phyloP scores from a whole-genome alignment of 2,888 invertebrate genomes.

The Portevinia maculata region DNA sequence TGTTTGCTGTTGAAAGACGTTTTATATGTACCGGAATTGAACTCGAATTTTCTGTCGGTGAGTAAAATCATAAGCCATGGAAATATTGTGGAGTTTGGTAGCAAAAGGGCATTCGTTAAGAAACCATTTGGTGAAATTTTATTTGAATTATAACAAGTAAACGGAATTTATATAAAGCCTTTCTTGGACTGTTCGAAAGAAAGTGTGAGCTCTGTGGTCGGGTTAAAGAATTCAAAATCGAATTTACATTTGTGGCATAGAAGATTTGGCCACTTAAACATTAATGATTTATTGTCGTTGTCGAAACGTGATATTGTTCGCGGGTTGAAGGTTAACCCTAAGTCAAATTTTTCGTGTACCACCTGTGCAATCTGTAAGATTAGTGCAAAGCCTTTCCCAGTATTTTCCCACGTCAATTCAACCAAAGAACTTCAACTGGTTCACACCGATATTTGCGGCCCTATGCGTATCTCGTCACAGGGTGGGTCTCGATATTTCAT shows the following conservation, averaged over 20 bases:
- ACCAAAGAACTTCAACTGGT: neutral
- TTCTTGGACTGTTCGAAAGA: neutral
- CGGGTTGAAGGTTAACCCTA: slow-evolving; percentile 11
- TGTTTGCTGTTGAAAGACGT: slow-evolving; percentile 35
- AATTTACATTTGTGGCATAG: slow-evolving; percentile 42
- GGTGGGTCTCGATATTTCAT: too few species aligned
- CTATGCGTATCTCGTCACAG: too few species aligned
- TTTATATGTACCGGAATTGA: slow-evolving; percentile 22
- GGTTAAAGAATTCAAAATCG: neutral
- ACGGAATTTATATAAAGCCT: slow-evolving; percentile 27
- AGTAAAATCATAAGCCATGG: slow-evolving; percentile 28
- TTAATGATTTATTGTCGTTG: slow-evolving; percentile 36
- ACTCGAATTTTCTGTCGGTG: slow-evolving; percentile 33
- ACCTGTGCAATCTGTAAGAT: too few species aligned
- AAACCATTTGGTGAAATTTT: slow-evolving; percentile 30
- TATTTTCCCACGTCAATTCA: slow-evolving; percentile 3
- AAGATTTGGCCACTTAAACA: slow-evolving; percentile 53
- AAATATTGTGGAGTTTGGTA: slow-evolving; percentile 30
- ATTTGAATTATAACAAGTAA: slow-evolving; percentile 13
- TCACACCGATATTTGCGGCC: slow-evolving; percentile 30
- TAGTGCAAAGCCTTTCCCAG: too few species aligned
- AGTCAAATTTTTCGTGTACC: slow-evolving; percentile 1
- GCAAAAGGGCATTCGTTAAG: slow-evolving; percentile 27
- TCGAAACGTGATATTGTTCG: slow-evolving; percentile 45
- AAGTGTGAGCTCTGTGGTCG: neutral